Evolutionary conservation across 1,140 invertebrate genomes (phyloP), one percentile per base, ranked within the genome.

Genomic region (Brachionus koreanus): DNA sequence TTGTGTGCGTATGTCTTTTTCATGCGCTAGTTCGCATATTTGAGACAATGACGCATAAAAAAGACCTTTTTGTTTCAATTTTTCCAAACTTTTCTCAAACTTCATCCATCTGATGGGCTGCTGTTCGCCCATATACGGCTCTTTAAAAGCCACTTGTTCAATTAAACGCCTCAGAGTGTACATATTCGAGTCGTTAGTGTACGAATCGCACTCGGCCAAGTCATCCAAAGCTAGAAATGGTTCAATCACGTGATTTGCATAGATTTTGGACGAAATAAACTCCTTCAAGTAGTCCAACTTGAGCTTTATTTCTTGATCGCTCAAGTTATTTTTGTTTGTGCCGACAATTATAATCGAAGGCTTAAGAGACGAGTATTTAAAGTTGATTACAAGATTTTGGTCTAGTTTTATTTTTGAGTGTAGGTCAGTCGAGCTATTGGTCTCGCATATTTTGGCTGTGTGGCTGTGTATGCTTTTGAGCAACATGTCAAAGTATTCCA

Each of bases 341-440:
- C 88, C 88, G 9, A 89, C 87, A 29, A 89, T 85, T 69, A 89
- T 85, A 49, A 89, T 86, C 12, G 88, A 86, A 5, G 88, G 88
- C 35, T 87, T 87, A 7, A 88, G 83, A 9, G 84, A 83, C n/a
- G 81, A 86, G 76, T 84, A 85, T 46, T 74, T 85, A 85, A 12
- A 86, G 82, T 61, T 83, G 19, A 79, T 61, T 42, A 61, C 7
- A 10, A 42, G 19, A 29, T 57, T 65, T 79, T 42, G 37, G 33
- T 74, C 23, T 25, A 46, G 12, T 74, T 25, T 46, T 25, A 74
- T 10, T 25, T 74, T 46, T 9, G 16, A 9, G 9, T 74, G 13
- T 0, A 46, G 4, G 19, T 74, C 19, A 33, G 9, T 74, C 3
- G 69, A 3, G 0, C 23, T 13, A 25, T 29, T 25, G 0, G 69